Conservation (phyloP, 2,113 vertebrate genomes). For the Nansenia antarctica region DNA sequence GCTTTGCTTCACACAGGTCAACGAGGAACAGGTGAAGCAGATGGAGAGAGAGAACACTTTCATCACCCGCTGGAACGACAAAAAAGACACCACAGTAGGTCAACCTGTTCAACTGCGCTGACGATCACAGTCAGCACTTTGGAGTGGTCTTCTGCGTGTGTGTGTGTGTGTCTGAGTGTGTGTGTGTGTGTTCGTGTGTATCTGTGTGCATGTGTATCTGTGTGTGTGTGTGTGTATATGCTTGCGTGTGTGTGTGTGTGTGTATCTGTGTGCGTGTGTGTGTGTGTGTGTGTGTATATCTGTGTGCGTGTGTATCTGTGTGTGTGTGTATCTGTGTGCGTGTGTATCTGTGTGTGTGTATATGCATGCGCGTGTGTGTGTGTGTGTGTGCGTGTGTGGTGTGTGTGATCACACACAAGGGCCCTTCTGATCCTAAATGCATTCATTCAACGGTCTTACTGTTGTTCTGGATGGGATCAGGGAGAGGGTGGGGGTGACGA, state of each 20-base stretch:
- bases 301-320: too few relatives aligned
- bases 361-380: conserved; percentile 28
- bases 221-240: conserved; percentile 31
- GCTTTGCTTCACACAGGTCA: conserved; percentile 77
- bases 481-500: conserved; percentile 2
- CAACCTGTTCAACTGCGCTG: conserved; percentile 32
- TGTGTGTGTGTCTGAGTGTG: background rate
- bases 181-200: conserved; percentile 19
- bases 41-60: conserved; percentile 97
- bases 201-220: conserved; percentile 20
- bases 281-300: too few relatives aligned
- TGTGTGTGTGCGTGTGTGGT: too few relatives aligned
- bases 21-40: conserved; percentile 92
- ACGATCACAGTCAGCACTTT: conserved; percentile 35
- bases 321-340: conserved; percentile 19
- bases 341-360: conserved; percentile 15
- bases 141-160: background rate
- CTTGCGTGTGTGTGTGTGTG: conserved; percentile 36
- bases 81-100: conserved; percentile 91
- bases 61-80: conserved; percentile 95
- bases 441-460: conserved; percentile 44
- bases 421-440: conserved; percentile 37
- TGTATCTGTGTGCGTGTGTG: conserved; percentile 4
- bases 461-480: conserved; percentile 34
- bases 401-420: too few relatives aligned